phyloP scores from a whole-genome alignment of 2,888 invertebrate species.

The Nephrotoma flavescens region DNA sequence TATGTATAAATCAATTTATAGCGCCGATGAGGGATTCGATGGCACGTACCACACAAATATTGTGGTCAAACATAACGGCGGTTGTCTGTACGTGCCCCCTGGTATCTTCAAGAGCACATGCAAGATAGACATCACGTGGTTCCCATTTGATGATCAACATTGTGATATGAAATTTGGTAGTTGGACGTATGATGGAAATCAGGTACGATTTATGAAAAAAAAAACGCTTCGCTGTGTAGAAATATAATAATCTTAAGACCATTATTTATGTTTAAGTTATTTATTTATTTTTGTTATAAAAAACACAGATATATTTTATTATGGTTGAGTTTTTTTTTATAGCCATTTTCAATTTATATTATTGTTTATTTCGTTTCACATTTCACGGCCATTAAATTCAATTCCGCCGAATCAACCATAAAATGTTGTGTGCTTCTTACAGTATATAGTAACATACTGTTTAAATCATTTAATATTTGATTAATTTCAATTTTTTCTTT shows the following conservation, averaged over 20 bases:
- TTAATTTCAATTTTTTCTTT: background rate
- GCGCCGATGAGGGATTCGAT: conserved; percentile 99
- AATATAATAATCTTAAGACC: background rate
- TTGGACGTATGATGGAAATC: conserved; percentile 98
- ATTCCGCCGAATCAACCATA: background rate
- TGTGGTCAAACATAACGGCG: conserved; percentile 96
- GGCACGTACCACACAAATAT: conserved; percentile 99
- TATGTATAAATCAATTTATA: conserved; percentile 35
- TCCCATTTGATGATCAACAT: conserved; percentile 99
- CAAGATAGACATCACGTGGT: conserved; percentile 99
- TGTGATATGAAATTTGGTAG: conserved; percentile 99
- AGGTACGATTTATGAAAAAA: conserved; percentile 42
- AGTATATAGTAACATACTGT: background rate
- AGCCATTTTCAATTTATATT: background rate
- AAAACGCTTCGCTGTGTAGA: conserved; percentile 16
- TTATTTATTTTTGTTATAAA: background rate
- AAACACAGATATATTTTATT: background rate
- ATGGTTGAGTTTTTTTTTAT: background rate
- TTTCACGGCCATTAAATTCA: background rate
- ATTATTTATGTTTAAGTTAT: background rate
- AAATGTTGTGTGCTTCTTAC: background rate
- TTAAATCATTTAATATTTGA: background rate
- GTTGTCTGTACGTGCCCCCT: conserved; percentile 98
- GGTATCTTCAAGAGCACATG: conserved; percentile 99
- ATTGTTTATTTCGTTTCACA: background rate